These are phyloP conservation scores for Micromesistius poutassou DNA, from an alignment of 2,797 vertebrate genomes.

Conservation along the genomic window DNA sequence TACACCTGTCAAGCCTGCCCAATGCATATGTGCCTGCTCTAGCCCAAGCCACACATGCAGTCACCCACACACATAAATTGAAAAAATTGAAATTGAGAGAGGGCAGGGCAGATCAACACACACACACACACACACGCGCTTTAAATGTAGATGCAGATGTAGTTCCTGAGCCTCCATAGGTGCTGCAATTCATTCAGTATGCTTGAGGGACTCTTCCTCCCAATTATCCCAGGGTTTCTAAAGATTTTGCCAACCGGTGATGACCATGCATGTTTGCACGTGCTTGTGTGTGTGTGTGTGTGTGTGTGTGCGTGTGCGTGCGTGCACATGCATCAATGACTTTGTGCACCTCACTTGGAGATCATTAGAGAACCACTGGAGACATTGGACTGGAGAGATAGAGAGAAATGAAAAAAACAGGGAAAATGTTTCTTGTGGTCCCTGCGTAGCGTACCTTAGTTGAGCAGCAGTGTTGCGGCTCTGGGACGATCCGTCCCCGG, in stretches of 20 bases:
- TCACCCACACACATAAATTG: conserved; percentile 14
- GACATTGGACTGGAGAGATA: too few species aligned
- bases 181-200: conserved; percentile 9
- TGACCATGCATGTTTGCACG: conserved; percentile 17
- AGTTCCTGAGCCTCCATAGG: too few species aligned
- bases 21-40: background rate
- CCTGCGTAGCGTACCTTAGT: background rate
- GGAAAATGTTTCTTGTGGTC: conserved; percentile 24
- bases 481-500: background rate
- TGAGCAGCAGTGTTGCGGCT: too few species aligned
- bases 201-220: conserved; percentile 42
- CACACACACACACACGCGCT: background rate
- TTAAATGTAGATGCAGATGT: too few species aligned
- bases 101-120: background rate
- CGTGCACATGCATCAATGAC: conserved; percentile 39
- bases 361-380: conserved; percentile 65
- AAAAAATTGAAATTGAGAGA: background rate
- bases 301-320: conserved; percentile 19
- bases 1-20: conserved; percentile 49
- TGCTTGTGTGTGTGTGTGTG: conserved; percentile 43
- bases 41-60: conserved; percentile 11
- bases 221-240: conserved; percentile 59
- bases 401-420: conserved; percentile 15
- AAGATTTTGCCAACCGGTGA: background rate
- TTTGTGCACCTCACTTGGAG: conserved; percentile 57